Conservation (phyloP, 2,888 invertebrate species). For the Actias luna region DNA sequence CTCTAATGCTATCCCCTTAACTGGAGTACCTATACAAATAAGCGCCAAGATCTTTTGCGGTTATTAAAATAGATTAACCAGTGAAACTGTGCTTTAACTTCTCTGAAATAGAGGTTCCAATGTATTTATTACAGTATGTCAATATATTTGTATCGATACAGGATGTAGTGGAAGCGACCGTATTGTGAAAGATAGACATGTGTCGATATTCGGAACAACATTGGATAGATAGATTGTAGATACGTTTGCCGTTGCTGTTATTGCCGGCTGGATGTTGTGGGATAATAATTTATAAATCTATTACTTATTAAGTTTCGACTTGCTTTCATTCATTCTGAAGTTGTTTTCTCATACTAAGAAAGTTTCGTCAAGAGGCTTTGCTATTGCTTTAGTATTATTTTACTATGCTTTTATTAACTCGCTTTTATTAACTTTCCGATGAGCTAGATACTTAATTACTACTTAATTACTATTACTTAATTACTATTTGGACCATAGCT, state of each 20-base stretch:
- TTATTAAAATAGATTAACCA: slow-evolving; percentile 9
- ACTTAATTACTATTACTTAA: too few relatives aligned
- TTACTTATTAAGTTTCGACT: neutral
- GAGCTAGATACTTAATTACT: too few relatives aligned
- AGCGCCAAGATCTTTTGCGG: slow-evolving; percentile 21
- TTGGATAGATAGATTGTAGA: slow-evolving; percentile 38
- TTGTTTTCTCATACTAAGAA: too few relatives aligned
- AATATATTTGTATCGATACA: slow-evolving; percentile 39
- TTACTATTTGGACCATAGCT: too few relatives aligned
- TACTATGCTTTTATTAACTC: neutral
- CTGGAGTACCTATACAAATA: slow-evolving; percentile 59
- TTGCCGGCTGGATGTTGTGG: neutral
- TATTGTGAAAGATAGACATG: slow-evolving; percentile 67
- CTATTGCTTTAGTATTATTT: too few relatives aligned
- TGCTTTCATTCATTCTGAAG: neutral
- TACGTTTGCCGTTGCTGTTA: slow-evolving; percentile 24
- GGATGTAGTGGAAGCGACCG: slow-evolving; percentile 56
- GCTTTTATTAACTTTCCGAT: too few relatives aligned
- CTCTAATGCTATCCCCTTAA: slow-evolving; percentile 66
- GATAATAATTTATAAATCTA: neutral
- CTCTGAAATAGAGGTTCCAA: slow-evolving; percentile 25
- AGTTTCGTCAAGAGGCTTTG: neutral
- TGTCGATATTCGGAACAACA: slow-evolving; percentile 64
- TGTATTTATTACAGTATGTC: slow-evolving; percentile 21
- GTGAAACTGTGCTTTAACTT: slow-evolving; percentile 36